A percentile compares a stretch with the other conserved stretches of the same genome.
Evolutionary conservation across 2,888 invertebrate species (phyloP).

Genomic region (Helicoverpa assulta): DNA sequence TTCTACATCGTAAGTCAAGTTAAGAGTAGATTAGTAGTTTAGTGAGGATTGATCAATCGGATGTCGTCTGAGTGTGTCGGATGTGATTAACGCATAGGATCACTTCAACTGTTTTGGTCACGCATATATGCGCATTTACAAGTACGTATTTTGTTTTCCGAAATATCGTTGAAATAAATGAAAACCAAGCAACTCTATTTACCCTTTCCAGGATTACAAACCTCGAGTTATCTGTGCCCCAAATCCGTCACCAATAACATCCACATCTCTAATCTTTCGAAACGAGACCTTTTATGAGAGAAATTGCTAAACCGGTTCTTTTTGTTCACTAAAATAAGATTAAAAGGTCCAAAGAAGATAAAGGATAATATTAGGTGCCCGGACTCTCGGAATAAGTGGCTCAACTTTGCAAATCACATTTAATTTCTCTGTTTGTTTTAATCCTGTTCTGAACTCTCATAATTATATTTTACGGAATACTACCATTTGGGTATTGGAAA

Average conservation of each 20-base stretch:
- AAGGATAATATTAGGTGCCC: constrained; percentile 64
- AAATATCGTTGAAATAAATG: neutral
- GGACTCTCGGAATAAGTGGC: constrained; percentile 62
- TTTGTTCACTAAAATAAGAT: constrained; percentile 65
- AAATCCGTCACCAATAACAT: constrained; percentile 7
- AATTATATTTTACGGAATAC: constrained; percentile 46
- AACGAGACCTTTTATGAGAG: constrained; percentile 29
- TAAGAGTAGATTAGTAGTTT: too few relatives aligned
- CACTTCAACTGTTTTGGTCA: too few relatives aligned
- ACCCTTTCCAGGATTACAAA: neutral
- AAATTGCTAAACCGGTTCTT: constrained; percentile 14
- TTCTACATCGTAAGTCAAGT: too few relatives aligned
- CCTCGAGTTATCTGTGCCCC: neutral
- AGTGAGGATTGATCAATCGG: too few relatives aligned
- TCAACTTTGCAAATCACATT: constrained; percentile 73
- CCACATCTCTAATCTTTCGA: constrained; percentile 23
- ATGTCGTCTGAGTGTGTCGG: too few relatives aligned
- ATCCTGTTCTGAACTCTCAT: constrained; percentile 52
- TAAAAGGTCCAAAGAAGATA: constrained; percentile 66
- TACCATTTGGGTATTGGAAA: constrained; percentile 22
- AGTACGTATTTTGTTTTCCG: too few relatives aligned
- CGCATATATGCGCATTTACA: too few relatives aligned
- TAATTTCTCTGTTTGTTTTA: constrained; percentile 69
- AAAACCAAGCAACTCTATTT: neutral
- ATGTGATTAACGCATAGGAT: too few relatives aligned